Conservation (phyloP, 2,113 vertebrate species). For the Ia io region DNA sequence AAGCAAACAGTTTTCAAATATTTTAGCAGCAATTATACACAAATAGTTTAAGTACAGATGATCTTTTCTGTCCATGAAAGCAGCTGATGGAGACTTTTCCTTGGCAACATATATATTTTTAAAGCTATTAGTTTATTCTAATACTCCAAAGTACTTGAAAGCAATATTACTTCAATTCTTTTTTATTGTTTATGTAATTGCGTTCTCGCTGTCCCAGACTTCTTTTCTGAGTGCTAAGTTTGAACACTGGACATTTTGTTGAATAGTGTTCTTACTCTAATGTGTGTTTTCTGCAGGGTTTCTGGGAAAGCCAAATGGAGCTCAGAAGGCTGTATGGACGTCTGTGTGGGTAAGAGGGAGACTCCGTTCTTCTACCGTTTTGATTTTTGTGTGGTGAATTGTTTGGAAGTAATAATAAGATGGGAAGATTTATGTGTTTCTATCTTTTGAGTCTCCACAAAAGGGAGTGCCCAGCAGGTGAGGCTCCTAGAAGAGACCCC, state of each 20-base stretch:
- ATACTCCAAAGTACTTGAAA: slow-evolving; percentile 55
- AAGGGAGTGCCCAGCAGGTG: no score
- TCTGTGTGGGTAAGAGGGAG: slow-evolving; percentile 68
- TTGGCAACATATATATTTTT: background rate
- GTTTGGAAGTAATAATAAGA: background rate
- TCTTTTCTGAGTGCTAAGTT: background rate
- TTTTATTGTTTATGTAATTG: slow-evolving; percentile 36
- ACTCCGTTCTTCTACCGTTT: background rate
- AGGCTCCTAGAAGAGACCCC: background rate
- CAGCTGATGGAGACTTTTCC: slow-evolving; percentile 1
- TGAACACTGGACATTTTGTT: slow-evolving; percentile 62
- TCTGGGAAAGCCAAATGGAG: slow-evolving; percentile 72
- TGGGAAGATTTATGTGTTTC: background rate
- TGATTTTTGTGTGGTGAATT: background rate
- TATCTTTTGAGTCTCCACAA: background rate
- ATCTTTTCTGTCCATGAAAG: slow-evolving; percentile 23
- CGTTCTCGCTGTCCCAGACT: background rate
- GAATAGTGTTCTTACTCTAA: background rate
- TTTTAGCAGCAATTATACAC: slow-evolving; percentile 39
- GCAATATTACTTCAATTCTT: background rate
- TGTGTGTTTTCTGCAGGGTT: slow-evolving; percentile 60
- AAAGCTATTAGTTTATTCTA: slow-evolving; percentile 51
- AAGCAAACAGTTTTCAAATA: slow-evolving; percentile 57
- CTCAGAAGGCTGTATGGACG: slow-evolving; percentile 54
- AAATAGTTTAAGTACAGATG: slow-evolving; percentile 16